Conservation (phyloP, 2,797 vertebrate species). For the Chanos chanos region DNA sequence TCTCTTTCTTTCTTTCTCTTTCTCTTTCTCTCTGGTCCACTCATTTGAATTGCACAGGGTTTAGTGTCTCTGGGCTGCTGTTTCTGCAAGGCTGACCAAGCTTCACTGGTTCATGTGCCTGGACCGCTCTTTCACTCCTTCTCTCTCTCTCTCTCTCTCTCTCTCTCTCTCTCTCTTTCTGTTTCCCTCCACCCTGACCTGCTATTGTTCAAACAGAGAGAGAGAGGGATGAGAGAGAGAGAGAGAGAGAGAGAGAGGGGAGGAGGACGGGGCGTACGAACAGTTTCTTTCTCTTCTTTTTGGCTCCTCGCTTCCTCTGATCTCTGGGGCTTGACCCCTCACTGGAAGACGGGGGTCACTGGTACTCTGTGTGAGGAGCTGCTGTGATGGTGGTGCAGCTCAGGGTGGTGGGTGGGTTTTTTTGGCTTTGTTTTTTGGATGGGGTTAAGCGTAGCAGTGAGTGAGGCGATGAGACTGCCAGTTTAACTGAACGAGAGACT, state of each 20-base stretch:
- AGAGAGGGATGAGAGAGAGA: conserved; percentile 22
- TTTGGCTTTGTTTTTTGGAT: no score
- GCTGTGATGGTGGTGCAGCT: conserved; percentile 49
- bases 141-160: background rate
- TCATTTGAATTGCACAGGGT: conserved; percentile 29
- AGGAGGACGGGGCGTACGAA: conserved; percentile 16
- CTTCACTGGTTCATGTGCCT: conserved; percentile 69
- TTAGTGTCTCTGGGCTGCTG: conserved; percentile 81
- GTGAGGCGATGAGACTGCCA: no score
- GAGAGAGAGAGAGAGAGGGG: conserved; percentile 12
- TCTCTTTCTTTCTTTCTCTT: background rate
- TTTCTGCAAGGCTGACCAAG: conserved; percentile 95
- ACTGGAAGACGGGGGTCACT: conserved; percentile 71
- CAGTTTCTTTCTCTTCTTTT: conserved; percentile 22
- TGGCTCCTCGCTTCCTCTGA: conserved; percentile 70
- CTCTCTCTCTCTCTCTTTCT: background rate
- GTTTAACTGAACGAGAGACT: no score
- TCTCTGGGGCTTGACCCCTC: conserved; percentile 77
- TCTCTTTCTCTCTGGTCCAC: background rate
- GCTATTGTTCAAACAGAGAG: conserved; percentile 32
- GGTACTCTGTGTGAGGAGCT: conserved; percentile 45
- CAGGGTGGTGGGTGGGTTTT: conserved; percentile 38
- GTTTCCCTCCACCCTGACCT: conserved; percentile 50
- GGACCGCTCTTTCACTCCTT: conserved; percentile 20
- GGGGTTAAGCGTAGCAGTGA: no score